Evolutionary conservation across 1,140 invertebrate genomes (phyloP).

Genomic region (Paraescarpia echinospica): DNA sequence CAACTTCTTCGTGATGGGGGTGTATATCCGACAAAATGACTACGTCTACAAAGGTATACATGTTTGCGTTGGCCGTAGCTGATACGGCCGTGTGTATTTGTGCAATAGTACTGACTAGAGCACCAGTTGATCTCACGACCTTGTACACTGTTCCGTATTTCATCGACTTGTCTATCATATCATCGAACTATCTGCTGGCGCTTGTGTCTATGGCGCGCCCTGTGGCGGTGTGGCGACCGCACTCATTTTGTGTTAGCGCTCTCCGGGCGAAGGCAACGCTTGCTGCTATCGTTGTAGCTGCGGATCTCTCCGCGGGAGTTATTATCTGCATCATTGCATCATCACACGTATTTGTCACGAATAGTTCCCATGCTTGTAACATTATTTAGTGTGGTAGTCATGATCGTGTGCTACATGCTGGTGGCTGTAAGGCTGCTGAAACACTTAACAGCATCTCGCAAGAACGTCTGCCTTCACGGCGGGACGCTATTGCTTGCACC

Average conservation of each 20-base stretch:
- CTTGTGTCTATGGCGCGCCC: background rate
- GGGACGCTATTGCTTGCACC: background rate
- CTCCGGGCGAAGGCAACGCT: background rate
- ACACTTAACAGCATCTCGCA: background rate
- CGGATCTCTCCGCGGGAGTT: background rate
- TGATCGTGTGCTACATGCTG: background rate
- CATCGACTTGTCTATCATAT: too few species aligned
- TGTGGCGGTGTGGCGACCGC: background rate
- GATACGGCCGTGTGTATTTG: too few species aligned
- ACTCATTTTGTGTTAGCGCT: background rate
- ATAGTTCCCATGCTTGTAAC: background rate
- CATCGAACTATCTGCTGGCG: background rate
- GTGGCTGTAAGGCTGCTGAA: background rate
- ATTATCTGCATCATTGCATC: background rate
- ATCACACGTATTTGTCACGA: background rate
- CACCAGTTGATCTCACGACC: too few species aligned
- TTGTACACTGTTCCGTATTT: too few species aligned
- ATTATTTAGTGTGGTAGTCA: background rate
- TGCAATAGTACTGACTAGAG: too few species aligned
- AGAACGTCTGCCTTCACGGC: background rate
- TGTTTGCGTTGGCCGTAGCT: too few species aligned
- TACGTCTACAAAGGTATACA: too few species aligned
- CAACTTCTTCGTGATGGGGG: too few species aligned
- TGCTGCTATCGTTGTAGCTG: background rate
- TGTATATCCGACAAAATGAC: too few species aligned